Conservation (phyloP, 2,888 invertebrate genomes). For the Neoscelio sp. region DNA sequence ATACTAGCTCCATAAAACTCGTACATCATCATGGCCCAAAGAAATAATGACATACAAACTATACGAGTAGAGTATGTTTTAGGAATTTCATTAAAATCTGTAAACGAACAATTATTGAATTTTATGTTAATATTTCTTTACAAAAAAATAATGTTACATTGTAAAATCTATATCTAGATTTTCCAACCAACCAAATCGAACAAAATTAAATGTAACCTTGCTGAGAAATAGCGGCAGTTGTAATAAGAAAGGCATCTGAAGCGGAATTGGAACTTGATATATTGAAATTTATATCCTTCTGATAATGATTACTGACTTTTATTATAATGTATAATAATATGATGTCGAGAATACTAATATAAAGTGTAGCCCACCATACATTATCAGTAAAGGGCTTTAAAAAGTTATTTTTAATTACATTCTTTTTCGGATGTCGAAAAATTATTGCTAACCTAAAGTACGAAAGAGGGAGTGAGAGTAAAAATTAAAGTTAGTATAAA, state of each 20-base stretch:
- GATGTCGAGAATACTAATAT: conserved; percentile 75
- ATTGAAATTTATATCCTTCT: conserved; percentile 37
- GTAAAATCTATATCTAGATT: too few species aligned
- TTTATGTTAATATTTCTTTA: too few species aligned
- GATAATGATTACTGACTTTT: conserved; percentile 69
- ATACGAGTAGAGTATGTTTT: conserved; percentile 82
- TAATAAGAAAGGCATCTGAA: conserved; percentile 80
- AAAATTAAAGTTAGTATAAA: too few species aligned
- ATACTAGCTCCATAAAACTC: conserved; percentile 82
- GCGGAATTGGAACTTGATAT: conserved; percentile 68
- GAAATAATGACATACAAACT: conserved; percentile 76
- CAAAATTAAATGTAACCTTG: too few species aligned
- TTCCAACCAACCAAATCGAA: too few species aligned
- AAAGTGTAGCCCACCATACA: conserved; percentile 85
- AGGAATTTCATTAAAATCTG: conserved; percentile 83
- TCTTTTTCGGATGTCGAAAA: conserved; percentile 87
- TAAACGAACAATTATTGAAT: too few species aligned
- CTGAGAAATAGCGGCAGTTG: conserved; percentile 83
- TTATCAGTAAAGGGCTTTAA: conserved; percentile 85
- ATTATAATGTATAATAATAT: conserved; percentile 70
- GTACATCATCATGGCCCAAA: conserved; percentile 79
- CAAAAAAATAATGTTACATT: too few species aligned
- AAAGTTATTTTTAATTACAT: conserved; percentile 86
- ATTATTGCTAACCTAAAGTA: conserved; percentile 88
- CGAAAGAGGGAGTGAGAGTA: too few species aligned